Evolutionary conservation across 1,140 invertebrate genomes (phyloP), one percentile per base, ranked within the genome.

Genomic region (Drosophila mayri): DNA sequence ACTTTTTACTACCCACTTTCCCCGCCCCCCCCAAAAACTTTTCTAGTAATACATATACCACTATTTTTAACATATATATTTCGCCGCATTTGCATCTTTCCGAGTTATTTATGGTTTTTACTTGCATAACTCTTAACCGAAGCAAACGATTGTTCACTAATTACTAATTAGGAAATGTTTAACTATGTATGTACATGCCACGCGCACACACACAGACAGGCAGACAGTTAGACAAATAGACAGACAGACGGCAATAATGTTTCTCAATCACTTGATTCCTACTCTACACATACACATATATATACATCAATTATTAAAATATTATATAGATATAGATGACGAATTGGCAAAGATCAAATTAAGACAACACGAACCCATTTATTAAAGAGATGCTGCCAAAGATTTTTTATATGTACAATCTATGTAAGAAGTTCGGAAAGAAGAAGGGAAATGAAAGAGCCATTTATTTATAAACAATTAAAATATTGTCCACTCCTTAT

Each of bases 311-410:
- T 41, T 25, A 46, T 68, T 40, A 40, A 47, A 75, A 37, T 54
- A 54, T 32, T 62, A 54, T 49, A 40, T 75, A 40, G 41, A 41
- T 62, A 57, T 66, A 57, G 46, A 50, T 40, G 22, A 38, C 6
- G 9, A 55, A 67, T 76, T 76, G 74, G 74, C 63, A 60, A 38
- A 76, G 38, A 74, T 46, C 16, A 30, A 63, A 55, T 35, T 16
- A 50, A 59, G 20, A 32, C 25, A 50, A 50, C 47, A 65, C 22
- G 54, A 76, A 41, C 37, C 32, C 28, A 50, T 58, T 75, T 70
- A 54, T 70, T 76, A 55, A 83, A 77, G 76, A 87, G 80, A 87
- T 88, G 83, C 83, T 87, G 83, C 83, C 83, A 87, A 87, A 87
- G 83, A 87, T 79, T 82, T 81, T 81, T 74, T 84, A 54, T 38